phyloP scores from a whole-genome alignment of 1,140 invertebrate genomes.

The Mercenaria mercenaria region DNA sequence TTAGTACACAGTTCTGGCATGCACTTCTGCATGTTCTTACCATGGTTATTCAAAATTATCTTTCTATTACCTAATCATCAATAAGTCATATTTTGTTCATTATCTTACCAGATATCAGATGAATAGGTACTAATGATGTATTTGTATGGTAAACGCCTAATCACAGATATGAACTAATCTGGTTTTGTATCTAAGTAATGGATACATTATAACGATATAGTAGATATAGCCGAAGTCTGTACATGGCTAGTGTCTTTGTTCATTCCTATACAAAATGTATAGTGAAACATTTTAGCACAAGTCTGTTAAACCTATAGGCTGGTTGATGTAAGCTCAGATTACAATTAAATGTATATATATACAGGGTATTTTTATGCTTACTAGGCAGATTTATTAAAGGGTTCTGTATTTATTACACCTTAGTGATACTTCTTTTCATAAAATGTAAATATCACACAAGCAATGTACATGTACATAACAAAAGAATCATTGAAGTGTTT shows the following conservation, averaged over 20 bases:
- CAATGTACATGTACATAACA: too few relatives aligned
- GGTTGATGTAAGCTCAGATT: neutral
- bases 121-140: neutral
- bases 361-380: neutral
- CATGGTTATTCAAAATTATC: too few relatives aligned
- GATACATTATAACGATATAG: too few relatives aligned
- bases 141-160: neutral
- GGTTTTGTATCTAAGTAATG: neutral
- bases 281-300: slow-evolving; percentile 28
- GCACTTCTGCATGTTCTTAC: too few relatives aligned
- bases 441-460: neutral
- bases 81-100: neutral
- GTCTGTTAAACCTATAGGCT: neutral
- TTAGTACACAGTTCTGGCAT: too few relatives aligned
- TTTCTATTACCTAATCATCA: neutral
- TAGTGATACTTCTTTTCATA: neutral
- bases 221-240: too few relatives aligned
- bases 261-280: neutral
- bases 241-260: neutral
- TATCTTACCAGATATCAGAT: neutral
- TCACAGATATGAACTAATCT: neutral
- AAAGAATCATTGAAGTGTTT: too few relatives aligned
- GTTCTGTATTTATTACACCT: neutral
- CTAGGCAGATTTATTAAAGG: neutral
- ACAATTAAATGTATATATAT: neutral